Conservation (phyloP, 2,888 invertebrate genomes). For the Arrhopalites spinosus region DNA sequence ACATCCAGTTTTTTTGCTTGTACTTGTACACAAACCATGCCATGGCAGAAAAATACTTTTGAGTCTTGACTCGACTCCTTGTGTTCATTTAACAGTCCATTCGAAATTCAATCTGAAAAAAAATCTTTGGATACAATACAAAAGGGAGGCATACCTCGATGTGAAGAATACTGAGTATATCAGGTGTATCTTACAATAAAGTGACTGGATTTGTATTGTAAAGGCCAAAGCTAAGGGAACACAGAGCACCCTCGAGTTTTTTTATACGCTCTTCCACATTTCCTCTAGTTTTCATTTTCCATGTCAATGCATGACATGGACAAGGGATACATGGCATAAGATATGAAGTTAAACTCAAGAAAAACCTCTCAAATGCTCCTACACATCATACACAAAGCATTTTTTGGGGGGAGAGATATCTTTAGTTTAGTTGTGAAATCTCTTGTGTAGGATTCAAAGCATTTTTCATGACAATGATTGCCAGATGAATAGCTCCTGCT, state of each 20-base stretch:
- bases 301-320: neutral
- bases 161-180: neutral
- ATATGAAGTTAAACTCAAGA: neutral
- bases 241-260: conserved; percentile 2
- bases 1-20: too few species aligned
- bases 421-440: neutral
- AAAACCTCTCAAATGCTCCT: neutral
- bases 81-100: conserved; percentile 6
- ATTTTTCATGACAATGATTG: conserved; percentile 28
- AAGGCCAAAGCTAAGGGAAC: neutral
- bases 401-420: too few species aligned
- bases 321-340: too few species aligned
- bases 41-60: too few species aligned
- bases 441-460: neutral
- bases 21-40: too few species aligned
- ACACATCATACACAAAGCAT: neutral
- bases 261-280: neutral
- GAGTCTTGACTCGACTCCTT: neutral
- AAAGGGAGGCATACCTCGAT: neutral
- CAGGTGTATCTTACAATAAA: neutral
- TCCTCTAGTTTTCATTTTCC: neutral
- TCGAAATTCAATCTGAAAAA: neutral
- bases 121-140: conserved; percentile 1
- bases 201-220: neutral
- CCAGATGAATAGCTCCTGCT: conserved; percentile 31